A percentile compares a stretch with the other conserved stretches of the same genome.
phyloP scores from a whole-genome alignment of 2,113 vertebrate genomes.

The Sander vitreus region DNA sequence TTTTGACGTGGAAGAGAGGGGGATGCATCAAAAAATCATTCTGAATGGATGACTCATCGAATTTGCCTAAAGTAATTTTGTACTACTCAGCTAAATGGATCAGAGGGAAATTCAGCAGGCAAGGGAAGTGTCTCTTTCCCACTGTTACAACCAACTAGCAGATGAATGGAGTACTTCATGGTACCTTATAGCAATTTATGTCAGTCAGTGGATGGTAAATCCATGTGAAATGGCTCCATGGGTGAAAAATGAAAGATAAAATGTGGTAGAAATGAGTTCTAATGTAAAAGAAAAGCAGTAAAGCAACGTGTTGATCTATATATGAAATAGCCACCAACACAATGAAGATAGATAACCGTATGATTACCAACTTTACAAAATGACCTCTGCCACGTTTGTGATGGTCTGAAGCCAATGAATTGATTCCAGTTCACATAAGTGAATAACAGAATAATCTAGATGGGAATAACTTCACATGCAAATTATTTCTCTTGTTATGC shows the following conservation, averaged over 20 bases:
- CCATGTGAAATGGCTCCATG: slow-evolving; percentile 11
- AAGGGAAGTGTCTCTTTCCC: slow-evolving; percentile 2
- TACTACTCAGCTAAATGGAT: slow-evolving; percentile 57
- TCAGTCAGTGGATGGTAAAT: slow-evolving; percentile 8
- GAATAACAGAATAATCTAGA: slow-evolving; percentile 32
- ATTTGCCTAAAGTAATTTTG: slow-evolving; percentile 40
- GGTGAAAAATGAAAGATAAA: neutral
- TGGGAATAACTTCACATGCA: slow-evolving; percentile 40
- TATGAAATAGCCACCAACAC: no score
- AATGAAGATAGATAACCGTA: no score
- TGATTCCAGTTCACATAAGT: slow-evolving; percentile 4
- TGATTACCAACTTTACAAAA: slow-evolving; percentile 3
- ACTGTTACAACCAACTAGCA: slow-evolving; percentile 12
- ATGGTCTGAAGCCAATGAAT: slow-evolving; percentile 21
- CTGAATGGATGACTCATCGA: slow-evolving; percentile 45
- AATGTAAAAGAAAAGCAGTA: neutral
- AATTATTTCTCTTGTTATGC: slow-evolving; percentile 35
- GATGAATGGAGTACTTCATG: slow-evolving; percentile 37
- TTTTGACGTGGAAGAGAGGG: slow-evolving; percentile 34
- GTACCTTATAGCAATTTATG: slow-evolving; percentile 40
- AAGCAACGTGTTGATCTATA: slow-evolving; percentile 9
- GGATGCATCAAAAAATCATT: slow-evolving; percentile 37
- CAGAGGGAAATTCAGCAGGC: slow-evolving; percentile 39
- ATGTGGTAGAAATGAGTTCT: neutral
- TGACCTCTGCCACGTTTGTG: slow-evolving; percentile 2